Conservation (phyloP, 1,140 invertebrate genomes). For the Chionoecetes opilio region DNA sequence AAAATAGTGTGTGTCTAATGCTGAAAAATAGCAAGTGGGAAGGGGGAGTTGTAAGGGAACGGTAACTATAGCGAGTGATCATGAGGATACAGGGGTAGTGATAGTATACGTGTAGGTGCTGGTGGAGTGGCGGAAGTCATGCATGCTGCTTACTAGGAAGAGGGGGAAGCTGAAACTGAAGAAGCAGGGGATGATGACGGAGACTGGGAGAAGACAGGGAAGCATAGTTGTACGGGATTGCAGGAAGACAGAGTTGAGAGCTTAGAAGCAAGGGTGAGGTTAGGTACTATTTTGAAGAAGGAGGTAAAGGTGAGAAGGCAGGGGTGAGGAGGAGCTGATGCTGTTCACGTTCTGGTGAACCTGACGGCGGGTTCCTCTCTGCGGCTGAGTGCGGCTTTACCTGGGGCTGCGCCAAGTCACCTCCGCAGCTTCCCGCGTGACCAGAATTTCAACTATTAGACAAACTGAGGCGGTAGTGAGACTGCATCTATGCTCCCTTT, state of each 20-base stretch:
- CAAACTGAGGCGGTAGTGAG: slow-evolving; percentile 25
- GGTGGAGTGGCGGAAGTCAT: too few relatives aligned
- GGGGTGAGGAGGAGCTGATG: background rate
- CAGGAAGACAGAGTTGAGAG: background rate
- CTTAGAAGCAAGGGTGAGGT: too few relatives aligned
- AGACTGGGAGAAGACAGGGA: background rate
- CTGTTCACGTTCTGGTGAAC: background rate
- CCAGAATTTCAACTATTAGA: slow-evolving; percentile 10
- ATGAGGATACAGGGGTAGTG: too few relatives aligned
- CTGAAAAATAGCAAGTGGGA: too few relatives aligned
- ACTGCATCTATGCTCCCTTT: slow-evolving; percentile 17
- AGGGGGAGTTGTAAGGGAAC: too few relatives aligned
- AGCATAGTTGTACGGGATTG: background rate
- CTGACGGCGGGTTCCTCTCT: background rate
- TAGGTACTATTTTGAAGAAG: background rate
- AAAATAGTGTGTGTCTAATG: too few relatives aligned
- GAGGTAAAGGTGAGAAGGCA: background rate
- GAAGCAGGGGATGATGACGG: background rate
- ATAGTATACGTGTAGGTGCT: too few relatives aligned
- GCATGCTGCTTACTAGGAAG: too few relatives aligned
- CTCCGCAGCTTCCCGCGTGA: slow-evolving; percentile 12
- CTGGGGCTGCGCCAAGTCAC: slow-evolving; percentile 1
- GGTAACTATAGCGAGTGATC: too few relatives aligned
- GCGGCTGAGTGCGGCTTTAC: background rate
- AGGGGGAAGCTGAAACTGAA: too few relatives aligned